phyloP scores from a whole-genome alignment of 2,888 invertebrate genomes.

The Laspeyria flexula region DNA sequence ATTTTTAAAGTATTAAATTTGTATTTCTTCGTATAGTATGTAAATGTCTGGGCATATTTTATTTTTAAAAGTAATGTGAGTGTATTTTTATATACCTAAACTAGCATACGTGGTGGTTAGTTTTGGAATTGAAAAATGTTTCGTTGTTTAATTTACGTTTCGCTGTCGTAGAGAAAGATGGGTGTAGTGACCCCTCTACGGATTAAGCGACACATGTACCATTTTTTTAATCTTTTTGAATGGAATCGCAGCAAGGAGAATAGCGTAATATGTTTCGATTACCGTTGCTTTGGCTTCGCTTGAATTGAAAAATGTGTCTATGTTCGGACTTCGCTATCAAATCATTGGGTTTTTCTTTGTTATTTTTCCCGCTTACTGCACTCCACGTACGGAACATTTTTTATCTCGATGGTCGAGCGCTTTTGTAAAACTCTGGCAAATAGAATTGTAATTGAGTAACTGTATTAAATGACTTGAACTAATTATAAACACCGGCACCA shows the following conservation, averaged over 20 bases:
- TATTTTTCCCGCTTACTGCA: conserved; percentile 6
- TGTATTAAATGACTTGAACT: not conserved
- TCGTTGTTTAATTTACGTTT: conserved; percentile 14
- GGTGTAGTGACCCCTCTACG: conserved; percentile 17
- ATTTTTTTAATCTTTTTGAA: conserved; percentile 59
- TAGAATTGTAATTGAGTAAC: not conserved
- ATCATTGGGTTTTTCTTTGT: conserved; percentile 13
- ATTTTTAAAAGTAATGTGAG: not conserved
- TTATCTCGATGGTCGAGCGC: not conserved
- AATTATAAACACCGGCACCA: not conserved
- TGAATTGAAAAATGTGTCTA: conserved; percentile 66
- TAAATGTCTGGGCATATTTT: too few relatives aligned
- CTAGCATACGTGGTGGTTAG: not conserved
- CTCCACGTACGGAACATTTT: not conserved
- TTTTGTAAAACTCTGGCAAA: not conserved
- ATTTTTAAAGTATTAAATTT: conserved; percentile 5
- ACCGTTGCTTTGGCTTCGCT: conserved; percentile 60
- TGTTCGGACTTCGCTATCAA: conserved; percentile 26
- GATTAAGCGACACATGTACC: conserved; percentile 43
- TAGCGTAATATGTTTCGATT: conserved; percentile 73
- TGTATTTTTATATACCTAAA: not conserved
- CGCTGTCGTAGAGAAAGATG: conserved; percentile 21
- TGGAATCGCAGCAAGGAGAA: conserved; percentile 53
- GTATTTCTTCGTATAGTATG: not conserved
- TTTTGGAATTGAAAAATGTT: not conserved